phyloP scores from a whole-genome alignment of 1,140 invertebrate genomes.

The Cydia pomonella region DNA sequence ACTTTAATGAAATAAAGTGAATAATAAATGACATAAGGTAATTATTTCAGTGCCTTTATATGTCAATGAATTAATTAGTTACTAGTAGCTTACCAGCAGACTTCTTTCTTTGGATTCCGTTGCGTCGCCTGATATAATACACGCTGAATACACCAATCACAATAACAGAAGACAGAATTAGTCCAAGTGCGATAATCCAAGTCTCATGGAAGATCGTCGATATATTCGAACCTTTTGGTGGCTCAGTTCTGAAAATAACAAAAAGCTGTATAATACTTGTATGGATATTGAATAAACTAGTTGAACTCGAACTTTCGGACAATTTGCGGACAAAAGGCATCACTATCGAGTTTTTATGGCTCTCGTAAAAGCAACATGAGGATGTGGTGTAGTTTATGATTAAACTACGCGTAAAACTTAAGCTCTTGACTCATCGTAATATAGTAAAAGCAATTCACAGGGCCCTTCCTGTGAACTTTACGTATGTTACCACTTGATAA shows the following conservation, averaged over 20 bases:
- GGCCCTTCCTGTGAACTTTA: constrained; percentile 23
- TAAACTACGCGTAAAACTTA: constrained; percentile 20
- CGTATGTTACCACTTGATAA: constrained; percentile 22
- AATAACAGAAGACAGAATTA: constrained; percentile 67
- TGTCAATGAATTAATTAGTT: not conserved
- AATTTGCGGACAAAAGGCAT: not conserved
- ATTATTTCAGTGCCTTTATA: too few relatives aligned
- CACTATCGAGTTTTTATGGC: constrained; percentile 2
- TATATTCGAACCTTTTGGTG: constrained; percentile 65
- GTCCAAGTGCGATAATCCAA: constrained; percentile 68
- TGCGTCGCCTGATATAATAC: constrained; percentile 70
- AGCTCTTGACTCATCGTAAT: constrained; percentile 24
- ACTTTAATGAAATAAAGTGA: too few relatives aligned
- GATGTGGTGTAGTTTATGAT: constrained; percentile 27
- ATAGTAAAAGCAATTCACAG: constrained; percentile 15
- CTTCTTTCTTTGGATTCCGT: constrained; percentile 69
- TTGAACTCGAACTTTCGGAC: constrained; percentile 35
- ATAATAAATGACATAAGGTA: too few relatives aligned
- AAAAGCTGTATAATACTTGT: constrained; percentile 32
- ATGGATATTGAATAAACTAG: not conserved
- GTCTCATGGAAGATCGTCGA: constrained; percentile 72
- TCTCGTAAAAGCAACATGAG: constrained; percentile 26
- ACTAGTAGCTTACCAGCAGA: constrained; percentile 53
- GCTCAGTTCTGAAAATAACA: constrained; percentile 60
- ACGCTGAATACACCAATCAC: constrained; percentile 67